A percentile compares a stretch with the other conserved stretches of the same genome.
Evolutionary conservation across 2,113 vertebrate species (phyloP).

Genomic region (Pholis gunnellus): DNA sequence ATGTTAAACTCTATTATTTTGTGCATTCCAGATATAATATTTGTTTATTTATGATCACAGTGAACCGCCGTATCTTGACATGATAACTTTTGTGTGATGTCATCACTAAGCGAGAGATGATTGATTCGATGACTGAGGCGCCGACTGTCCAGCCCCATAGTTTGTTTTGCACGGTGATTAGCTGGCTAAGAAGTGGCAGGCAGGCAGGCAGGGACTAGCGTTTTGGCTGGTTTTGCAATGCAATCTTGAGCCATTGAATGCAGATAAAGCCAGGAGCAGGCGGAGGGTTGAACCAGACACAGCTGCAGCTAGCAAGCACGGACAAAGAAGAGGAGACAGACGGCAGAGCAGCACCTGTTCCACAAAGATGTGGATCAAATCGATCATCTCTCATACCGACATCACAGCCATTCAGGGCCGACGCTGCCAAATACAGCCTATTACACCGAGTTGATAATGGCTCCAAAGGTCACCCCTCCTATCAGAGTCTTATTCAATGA

Average conservation of each 20-base stretch:
- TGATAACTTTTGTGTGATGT: neutral
- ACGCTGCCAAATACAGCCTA: conserved; percentile 59
- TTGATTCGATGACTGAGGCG: neutral
- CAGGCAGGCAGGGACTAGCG: conserved; percentile 29
- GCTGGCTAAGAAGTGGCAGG: conserved; percentile 16
- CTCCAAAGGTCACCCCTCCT: conserved; percentile 53
- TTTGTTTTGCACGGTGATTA: conserved; percentile 26
- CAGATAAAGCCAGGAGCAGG: conserved; percentile 64
- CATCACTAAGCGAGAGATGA: neutral
- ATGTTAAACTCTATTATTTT: neutral
- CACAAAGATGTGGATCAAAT: conserved; percentile 72
- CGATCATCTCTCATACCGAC: conserved; percentile 68
- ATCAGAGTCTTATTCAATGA: conserved; percentile 38
- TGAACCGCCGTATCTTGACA: neutral
- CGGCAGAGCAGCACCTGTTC: conserved; percentile 68
- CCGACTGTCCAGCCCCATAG: neutral
- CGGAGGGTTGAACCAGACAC: conserved; percentile 60
- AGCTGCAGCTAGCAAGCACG: conserved; percentile 55
- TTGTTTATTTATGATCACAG: neutral
- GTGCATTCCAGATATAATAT: neutral
- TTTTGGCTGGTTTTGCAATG: conserved; percentile 38
- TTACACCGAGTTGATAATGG: conserved; percentile 45
- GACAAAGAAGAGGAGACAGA: conserved; percentile 47
- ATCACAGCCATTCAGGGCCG: conserved; percentile 65
- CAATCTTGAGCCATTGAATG: conserved; percentile 61